Evolutionary conservation across 2,113 vertebrate species (phyloP).

Genomic region (Barnardius zonarius): DNA sequence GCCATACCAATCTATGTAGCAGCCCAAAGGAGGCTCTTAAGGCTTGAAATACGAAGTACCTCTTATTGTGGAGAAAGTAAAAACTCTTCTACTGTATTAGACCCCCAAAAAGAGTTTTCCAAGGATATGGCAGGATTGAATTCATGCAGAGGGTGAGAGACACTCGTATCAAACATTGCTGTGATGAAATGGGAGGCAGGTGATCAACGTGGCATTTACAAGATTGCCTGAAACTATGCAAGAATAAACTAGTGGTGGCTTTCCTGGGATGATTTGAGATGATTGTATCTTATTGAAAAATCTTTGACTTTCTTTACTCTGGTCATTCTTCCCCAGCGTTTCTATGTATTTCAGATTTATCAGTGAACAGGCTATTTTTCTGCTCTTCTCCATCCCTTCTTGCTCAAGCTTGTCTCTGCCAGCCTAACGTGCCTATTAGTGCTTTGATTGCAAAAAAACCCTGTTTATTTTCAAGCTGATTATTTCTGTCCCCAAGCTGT

Average conservation of each 20-base stretch:
- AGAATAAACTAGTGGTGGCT: background rate
- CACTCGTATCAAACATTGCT: background rate
- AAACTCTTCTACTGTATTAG: background rate
- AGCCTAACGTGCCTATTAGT: background rate
- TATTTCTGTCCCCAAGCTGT: background rate
- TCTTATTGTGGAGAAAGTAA: background rate
- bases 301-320: background rate
- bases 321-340: background rate
- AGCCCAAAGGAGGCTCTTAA: background rate
- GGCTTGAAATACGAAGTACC: background rate
- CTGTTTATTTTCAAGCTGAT: constrained; percentile 25
- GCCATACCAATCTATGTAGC: background rate
- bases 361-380: background rate
- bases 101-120: background rate
- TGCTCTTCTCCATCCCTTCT: background rate
- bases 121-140: background rate
- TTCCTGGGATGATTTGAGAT: background rate
- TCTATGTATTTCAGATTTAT: background rate
- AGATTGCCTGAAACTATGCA: background rate
- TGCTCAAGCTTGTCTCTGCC: accelerated
- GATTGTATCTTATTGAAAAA: background rate
- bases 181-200: background rate
- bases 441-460: background rate
- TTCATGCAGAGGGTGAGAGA: background rate
- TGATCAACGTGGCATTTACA: accelerated